Evolutionary conservation across 2,797 vertebrate genomes (phyloP), one percentile per base, ranked within the genome.

Genomic region (Ateles fusciceps): DNA sequence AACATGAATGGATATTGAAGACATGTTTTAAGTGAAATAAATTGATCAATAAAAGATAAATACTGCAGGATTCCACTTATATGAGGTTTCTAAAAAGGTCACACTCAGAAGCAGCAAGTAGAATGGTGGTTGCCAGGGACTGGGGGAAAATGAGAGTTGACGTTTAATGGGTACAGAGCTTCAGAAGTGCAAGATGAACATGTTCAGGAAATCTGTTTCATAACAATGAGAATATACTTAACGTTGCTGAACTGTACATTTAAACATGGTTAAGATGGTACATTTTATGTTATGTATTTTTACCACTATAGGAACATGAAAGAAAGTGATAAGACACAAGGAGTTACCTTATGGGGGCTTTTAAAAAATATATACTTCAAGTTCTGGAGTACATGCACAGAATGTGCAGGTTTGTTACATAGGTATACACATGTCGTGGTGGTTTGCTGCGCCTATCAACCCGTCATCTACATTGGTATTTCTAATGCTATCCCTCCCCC

Each of bases 11-110:
- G 12, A 52, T 2, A 7, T 3, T 55, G 42, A 52, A 44, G n/a
- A 61, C 6, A 44, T 26, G 24, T 17, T 15, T 22, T 52, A 55
- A 46, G 39, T n/a, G 55, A 87, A 90, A 61, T 15, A 48, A 71
- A n/a, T 44, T 22, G 19, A 5, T 24, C 50, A 42, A 57, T 46
- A 19, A 46, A 46, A 7, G 19, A 64, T 19, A 84, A 33, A 22
- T 24, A 4, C 17, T 10, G 0, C 30, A 10, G 10, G 6, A 52
- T 9, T 36, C 9, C 24, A 72, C 7, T 26, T 12, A 10, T 1
- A 21, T 30, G n/a, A 92, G 6, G 22, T 7, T 15, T 52, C 4
- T 81, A 39, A 14, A 19, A 6, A 17, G 30, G n/a, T 24, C 68
- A 57, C 4, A 28, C 22, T 36, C 68, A 26, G 42, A 39, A 85